Evolutionary conservation across 2,888 invertebrate species (phyloP).

Genomic region (Diadegma fenestrale): DNA sequence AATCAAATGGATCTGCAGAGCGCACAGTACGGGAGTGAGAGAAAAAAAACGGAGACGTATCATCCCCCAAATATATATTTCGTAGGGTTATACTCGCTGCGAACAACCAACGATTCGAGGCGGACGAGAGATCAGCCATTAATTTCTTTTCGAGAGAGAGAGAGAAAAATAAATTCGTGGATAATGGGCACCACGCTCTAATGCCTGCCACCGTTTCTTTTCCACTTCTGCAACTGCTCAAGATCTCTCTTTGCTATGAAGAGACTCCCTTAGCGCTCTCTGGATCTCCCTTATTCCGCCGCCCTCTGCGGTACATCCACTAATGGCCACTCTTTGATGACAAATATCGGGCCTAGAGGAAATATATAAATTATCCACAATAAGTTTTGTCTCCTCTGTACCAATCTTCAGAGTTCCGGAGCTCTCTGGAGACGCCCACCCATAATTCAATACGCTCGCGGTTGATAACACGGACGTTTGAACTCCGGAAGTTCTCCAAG

Average conservation of each 20-base stretch:
- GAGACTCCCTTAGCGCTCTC: conserved; percentile 50
- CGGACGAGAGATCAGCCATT: conserved; percentile 81
- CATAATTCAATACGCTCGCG: conserved; percentile 67
- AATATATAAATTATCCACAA: conserved; percentile 84
- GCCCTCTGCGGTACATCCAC: conserved; percentile 78
- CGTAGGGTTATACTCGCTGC: conserved; percentile 16
- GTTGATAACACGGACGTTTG: neutral
- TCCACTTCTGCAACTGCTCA: conserved; percentile 64
- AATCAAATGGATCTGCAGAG: conserved; percentile 46
- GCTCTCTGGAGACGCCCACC: conserved; percentile 57
- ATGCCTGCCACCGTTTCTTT: conserved; percentile 83
- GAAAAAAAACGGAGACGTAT: conserved; percentile 18
- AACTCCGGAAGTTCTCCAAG: conserved; percentile 14
- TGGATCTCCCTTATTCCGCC: conserved; percentile 75
- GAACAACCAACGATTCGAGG: conserved; percentile 45
- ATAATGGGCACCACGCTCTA: conserved; percentile 84
- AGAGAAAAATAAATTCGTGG: conserved; percentile 79
- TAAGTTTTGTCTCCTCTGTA: conserved; percentile 72
- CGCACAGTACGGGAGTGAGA: conserved; percentile 30
- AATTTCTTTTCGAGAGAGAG: conserved; percentile 80
- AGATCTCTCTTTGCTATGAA: conserved; percentile 52
- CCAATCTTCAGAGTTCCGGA: conserved; percentile 18
- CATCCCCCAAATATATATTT: conserved; percentile 7
- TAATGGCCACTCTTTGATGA: conserved; percentile 85
- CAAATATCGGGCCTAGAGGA: conserved; percentile 84